phyloP scores from a whole-genome alignment of 2,113 vertebrate species.

The Upupa epops region DNA sequence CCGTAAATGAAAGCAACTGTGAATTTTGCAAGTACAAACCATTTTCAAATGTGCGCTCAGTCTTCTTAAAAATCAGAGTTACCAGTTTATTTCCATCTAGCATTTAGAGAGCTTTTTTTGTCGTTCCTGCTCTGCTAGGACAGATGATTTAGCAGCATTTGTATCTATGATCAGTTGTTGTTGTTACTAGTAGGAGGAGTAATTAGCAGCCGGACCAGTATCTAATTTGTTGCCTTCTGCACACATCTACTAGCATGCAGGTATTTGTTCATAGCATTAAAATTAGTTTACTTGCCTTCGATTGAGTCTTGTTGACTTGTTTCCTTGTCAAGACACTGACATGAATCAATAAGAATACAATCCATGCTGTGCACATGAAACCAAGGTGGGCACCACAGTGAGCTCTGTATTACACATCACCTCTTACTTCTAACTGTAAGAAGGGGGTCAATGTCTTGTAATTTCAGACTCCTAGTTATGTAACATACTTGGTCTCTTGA shows the following conservation, averaged over 20 bases:
- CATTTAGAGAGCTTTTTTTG: neutral
- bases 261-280: neutral
- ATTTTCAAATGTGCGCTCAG: neutral
- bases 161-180: neutral
- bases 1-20: neutral
- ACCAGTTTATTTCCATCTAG: neutral
- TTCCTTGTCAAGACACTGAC: neutral
- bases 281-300: neutral
- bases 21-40: neutral
- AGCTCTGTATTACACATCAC: neutral
- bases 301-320: neutral
- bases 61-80: neutral
- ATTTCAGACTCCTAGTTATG: neutral
- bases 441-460: neutral
- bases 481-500: neutral
- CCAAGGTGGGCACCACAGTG: neutral
- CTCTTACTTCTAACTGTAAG: neutral
- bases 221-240: neutral
- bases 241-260: neutral
- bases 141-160: neutral
- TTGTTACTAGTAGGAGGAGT: neutral
- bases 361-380: neutral
- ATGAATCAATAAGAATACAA: neutral
- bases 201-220: neutral
- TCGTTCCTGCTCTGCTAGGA: neutral